Percentiles rank a stretch among this genome's conserved stretches.
Conservation (phyloP, 2,888 invertebrate genomes). For the Chymomyza procnemis region DNA sequence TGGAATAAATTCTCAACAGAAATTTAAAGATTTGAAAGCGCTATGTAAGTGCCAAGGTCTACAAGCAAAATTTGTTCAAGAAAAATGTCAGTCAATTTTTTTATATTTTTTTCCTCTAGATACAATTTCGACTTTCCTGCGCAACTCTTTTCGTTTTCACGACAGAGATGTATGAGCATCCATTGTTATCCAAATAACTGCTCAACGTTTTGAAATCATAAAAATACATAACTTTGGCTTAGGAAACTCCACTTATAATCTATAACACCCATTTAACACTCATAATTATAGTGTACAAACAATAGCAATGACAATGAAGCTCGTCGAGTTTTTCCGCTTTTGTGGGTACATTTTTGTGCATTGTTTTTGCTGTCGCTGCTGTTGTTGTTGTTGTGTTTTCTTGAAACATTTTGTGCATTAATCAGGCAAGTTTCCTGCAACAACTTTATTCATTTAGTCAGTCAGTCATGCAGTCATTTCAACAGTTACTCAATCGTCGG, state of each 20-base stretch:
- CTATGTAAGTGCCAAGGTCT: too few species aligned
- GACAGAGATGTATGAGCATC: too few species aligned
- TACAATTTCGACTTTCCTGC: too few species aligned
- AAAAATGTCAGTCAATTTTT: too few species aligned
- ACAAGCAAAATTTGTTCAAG: too few species aligned
- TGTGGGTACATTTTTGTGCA: conserved; percentile 30
- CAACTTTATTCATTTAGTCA: neutral
- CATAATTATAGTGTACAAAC: neutral
- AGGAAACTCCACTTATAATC: neutral
- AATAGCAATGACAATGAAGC: neutral
- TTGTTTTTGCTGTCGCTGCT: conserved; percentile 21
- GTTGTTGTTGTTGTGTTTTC: conserved; percentile 1
- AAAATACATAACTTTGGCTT: too few species aligned
- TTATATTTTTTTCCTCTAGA: too few species aligned
- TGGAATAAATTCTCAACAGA: too few species aligned
- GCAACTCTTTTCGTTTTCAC: too few species aligned
- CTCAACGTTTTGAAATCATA: too few species aligned
- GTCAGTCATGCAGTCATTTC: neutral
- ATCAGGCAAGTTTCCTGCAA: conserved; percentile 16
- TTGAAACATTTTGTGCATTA: conserved; percentile 20
- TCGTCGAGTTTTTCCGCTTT: neutral
- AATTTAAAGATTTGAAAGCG: too few species aligned
- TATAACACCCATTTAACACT: neutral
- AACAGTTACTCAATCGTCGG: neutral
- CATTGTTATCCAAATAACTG: too few species aligned